A percentile compares a stretch with the other conserved stretches of the same genome.
Evolutionary conservation across 2,888 invertebrate genomes (phyloP).

Genomic region (Silvanus unidentatus): DNA sequence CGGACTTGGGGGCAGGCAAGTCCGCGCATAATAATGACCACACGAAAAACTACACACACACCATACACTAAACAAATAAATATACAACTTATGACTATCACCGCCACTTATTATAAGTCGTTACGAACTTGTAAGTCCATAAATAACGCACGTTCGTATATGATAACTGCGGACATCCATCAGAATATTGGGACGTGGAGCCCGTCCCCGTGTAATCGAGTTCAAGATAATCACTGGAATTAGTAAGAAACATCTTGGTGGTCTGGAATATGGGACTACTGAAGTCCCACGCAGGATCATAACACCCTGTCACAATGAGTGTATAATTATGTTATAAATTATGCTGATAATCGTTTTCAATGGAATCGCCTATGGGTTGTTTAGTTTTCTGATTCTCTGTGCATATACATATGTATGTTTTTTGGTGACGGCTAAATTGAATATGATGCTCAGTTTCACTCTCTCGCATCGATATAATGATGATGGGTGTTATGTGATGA

Average conservation of each 20-base stretch:
- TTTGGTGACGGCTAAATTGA: conserved; percentile 42
- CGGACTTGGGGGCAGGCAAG: conserved; percentile 5
- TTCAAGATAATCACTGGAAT: conserved; percentile 54
- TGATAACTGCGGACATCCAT: conserved; percentile 33
- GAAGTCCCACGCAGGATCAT: conserved; percentile 44
- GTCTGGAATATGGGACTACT: conserved; percentile 44
- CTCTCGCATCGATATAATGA: conserved; percentile 6
- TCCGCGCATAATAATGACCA: conserved; percentile 2
- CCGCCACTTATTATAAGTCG: conserved; percentile 3
- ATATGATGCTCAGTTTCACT: conserved; percentile 39
- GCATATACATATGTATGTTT: conserved; percentile 17
- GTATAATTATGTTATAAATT: conserved; percentile 49
- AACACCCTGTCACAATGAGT: conserved; percentile 46
- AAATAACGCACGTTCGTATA: conserved; percentile 26
- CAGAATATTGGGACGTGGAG: conserved; percentile 27
- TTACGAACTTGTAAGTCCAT: conserved; percentile 12
- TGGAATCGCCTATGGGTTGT: conserved; percentile 30
- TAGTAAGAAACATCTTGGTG: conserved; percentile 52
- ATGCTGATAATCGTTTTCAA: conserved; percentile 43
- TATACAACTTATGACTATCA: no score
- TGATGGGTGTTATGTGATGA: no score
- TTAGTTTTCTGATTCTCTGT: conserved; percentile 10
- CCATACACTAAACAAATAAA: no score
- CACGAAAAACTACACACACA: neutral
- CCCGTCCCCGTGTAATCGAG: conserved; percentile 38